Conservation (phyloP, 1,140 invertebrate species). For the Panulirus ornatus region DNA sequence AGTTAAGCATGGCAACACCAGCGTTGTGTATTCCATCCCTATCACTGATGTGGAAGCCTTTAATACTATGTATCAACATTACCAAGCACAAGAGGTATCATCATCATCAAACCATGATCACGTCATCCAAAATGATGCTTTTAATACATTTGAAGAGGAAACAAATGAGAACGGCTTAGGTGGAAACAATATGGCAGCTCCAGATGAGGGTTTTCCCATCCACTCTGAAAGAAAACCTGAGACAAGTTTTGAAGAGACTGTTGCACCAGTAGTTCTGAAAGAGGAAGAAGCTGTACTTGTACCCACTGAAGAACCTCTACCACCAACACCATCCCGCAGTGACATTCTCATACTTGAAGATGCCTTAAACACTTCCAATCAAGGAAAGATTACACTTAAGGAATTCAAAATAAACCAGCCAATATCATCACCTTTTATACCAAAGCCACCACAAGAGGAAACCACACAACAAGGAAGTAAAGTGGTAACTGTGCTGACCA, state of each 20-base stretch:
- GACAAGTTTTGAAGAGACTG: slow-evolving; percentile 21
- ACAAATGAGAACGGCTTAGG: slow-evolving; percentile 48
- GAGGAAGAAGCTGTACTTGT: slow-evolving; percentile 49
- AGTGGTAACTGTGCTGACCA: neutral
- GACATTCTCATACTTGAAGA: slow-evolving; percentile 37
- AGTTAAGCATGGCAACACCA: slow-evolving; percentile 54
- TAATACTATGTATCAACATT: slow-evolving; percentile 62
- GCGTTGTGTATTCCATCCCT: slow-evolving; percentile 60
- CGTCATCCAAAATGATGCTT: too few species aligned
- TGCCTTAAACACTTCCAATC: neutral
- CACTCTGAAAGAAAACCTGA: slow-evolving; percentile 12
- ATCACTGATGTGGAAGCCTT: slow-evolving; percentile 64
- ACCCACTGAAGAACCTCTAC: slow-evolving; percentile 59
- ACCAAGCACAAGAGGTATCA: slow-evolving; percentile 27
- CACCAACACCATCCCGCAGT: slow-evolving; percentile 57
- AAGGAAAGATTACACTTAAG: neutral
- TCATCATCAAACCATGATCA: neutral
- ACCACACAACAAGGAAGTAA: neutral
- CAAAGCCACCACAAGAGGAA: neutral
- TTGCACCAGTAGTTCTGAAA: slow-evolving; percentile 35
- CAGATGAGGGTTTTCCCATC: slow-evolving; percentile 3
- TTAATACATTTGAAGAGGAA: slow-evolving; percentile 32
- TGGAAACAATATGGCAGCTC: neutral
- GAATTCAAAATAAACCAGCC: neutral
- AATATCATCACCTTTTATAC: neutral